Conservation (phyloP, 2,797 vertebrate species). For the Eulemur coronatus region DNA sequence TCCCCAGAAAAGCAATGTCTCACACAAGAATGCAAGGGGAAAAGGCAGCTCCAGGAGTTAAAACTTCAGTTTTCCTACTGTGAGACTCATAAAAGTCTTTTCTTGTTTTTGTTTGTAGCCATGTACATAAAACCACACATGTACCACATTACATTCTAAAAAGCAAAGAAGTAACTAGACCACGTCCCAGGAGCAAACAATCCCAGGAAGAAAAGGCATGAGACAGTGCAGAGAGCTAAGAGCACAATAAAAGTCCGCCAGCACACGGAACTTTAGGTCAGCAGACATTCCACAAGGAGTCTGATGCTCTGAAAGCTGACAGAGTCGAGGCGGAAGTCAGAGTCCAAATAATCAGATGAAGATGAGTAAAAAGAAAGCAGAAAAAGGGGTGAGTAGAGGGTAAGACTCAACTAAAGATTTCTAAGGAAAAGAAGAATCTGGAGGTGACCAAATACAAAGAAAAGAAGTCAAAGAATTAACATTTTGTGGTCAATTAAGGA, state of each 20-base stretch:
- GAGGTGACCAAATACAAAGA: background rate
- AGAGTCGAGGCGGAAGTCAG: background rate
- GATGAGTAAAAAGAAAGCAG: fast-evolving
- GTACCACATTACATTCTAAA: background rate
- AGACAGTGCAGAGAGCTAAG: background rate
- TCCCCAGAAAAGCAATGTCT: background rate
- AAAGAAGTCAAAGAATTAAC: background rate
- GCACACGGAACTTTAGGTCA: background rate
- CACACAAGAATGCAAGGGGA: background rate
- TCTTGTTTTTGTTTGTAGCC: background rate
- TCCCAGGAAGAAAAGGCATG: background rate
- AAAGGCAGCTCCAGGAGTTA: background rate
- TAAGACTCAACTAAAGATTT: background rate
- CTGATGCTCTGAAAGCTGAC: background rate
- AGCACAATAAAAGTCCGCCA: background rate
- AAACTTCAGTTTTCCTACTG: background rate
- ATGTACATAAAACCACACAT: background rate
- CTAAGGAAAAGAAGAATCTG: background rate
- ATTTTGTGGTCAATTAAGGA: background rate
- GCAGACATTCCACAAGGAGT: background rate
- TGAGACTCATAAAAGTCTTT: background rate
- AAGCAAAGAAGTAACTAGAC: background rate
- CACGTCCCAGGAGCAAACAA: background rate
- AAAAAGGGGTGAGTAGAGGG: background rate
- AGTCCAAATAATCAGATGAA: background rate